Conservation (phyloP, 2,113 vertebrate species). For the Felis catus region DNA sequence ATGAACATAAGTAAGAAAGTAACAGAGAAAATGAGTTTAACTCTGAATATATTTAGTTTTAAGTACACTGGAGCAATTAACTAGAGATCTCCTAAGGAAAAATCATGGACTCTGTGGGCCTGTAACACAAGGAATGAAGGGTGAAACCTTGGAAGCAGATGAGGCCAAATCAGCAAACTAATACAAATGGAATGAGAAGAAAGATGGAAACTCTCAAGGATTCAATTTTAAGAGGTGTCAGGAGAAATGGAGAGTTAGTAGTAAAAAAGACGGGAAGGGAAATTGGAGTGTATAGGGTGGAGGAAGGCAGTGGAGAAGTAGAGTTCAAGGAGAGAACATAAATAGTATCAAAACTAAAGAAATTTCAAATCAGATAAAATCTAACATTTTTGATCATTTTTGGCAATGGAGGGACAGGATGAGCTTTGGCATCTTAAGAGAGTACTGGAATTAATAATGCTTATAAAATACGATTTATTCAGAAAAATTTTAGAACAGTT, state of each 20-base stretch:
- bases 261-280: not conserved
- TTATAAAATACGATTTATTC: not conserved
- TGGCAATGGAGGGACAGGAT: not conserved
- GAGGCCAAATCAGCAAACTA: not conserved
- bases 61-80: not conserved
- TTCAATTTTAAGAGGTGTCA: not conserved
- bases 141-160: not conserved
- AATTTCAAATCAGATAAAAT: not conserved
- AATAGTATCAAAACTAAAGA: not conserved
- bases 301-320: not conserved
- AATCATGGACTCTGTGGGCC: not conserved
- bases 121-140: not conserved
- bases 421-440: not conserved
- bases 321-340: not conserved
- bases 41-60: not conserved
- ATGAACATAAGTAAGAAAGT: not conserved
- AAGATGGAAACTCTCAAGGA: not conserved
- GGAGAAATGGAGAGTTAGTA: not conserved
- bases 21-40: not conserved
- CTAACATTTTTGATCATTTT: not conserved
- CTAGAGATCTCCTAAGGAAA: not conserved
- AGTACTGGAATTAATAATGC: not conserved
- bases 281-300: not conserved
- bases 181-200: not conserved
- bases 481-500: not conserved